Conservation (phyloP, 2,113 vertebrate genomes). For the Leptosomus discolor region DNA sequence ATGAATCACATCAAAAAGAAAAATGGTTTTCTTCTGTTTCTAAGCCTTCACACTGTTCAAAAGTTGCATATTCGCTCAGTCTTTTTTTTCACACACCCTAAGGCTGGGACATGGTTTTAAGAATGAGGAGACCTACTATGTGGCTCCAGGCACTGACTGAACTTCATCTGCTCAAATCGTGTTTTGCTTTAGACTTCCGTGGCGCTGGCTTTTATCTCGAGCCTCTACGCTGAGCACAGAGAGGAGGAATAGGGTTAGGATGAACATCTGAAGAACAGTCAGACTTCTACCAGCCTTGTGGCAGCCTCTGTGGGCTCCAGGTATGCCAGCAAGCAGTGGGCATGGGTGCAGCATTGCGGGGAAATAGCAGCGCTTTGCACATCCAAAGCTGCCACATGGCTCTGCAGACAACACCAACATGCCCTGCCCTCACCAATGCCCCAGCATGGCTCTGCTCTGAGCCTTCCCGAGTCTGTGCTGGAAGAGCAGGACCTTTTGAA, state of each 20-base stretch:
- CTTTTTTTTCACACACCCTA: neutral
- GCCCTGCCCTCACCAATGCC: neutral
- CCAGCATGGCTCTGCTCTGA: neutral
- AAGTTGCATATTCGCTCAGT: neutral
- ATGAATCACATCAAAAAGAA: neutral
- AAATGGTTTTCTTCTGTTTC: neutral
- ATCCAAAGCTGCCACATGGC: fast-evolving
- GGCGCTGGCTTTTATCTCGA: neutral
- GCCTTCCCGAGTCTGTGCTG: neutral
- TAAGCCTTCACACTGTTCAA: neutral
- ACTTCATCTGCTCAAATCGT: neutral
- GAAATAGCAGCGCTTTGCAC: neutral
- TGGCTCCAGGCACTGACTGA: neutral
- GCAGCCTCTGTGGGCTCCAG: neutral
- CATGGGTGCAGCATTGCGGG: neutral
- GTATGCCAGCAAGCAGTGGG: neutral
- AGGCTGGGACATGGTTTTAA: neutral
- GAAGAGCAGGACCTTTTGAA: neutral
- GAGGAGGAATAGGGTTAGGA: neutral
- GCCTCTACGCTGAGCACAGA: fast-evolving
- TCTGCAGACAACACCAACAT: neutral
- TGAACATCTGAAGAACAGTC: neutral
- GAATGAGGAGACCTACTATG: fast-evolving
- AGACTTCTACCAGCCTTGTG: neutral
- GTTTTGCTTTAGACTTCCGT: neutral